These are phyloP conservation scores for Temnopleurus reevesii DNA, from an alignment of 53 echinoderm and acorn worm species.

Conservation along the genomic window DNA sequence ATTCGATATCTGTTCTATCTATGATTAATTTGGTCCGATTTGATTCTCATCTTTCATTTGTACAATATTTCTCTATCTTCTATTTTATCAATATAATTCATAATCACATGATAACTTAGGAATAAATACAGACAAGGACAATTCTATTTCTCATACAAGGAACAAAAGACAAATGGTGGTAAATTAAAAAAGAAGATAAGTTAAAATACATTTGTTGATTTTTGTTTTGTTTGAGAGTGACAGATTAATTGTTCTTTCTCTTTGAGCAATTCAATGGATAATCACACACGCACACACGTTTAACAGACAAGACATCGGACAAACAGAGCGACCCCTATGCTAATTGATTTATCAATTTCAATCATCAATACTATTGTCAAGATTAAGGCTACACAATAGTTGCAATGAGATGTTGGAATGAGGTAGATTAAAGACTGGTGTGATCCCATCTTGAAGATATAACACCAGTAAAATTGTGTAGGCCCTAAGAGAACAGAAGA, in stretches of 20 bases:
- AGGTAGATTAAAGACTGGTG: conserved; percentile 56
- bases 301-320: background rate
- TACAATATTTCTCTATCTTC: background rate
- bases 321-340: background rate
- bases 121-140: background rate
- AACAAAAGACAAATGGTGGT: background rate
- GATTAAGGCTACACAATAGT: conserved; percentile 57
- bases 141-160: background rate
- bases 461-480: conserved; percentile 25
- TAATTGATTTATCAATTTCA: background rate
- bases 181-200: background rate
- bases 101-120: background rate
- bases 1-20: background rate
- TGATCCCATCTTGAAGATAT: background rate
- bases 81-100: background rate
- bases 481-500: conserved; percentile 31
- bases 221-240: background rate
- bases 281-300: conserved; percentile 36
- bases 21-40: conserved; percentile 7
- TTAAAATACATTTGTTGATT: background rate
- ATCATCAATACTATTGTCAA: conserved; percentile 40
- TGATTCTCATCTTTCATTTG: background rate
- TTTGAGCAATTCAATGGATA: background rate
- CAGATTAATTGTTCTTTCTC: background rate
- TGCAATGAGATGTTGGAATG: conserved; percentile 57